phyloP scores from a whole-genome alignment of 2,888 invertebrate species.

The Pristionchus entomophagus region DNA sequence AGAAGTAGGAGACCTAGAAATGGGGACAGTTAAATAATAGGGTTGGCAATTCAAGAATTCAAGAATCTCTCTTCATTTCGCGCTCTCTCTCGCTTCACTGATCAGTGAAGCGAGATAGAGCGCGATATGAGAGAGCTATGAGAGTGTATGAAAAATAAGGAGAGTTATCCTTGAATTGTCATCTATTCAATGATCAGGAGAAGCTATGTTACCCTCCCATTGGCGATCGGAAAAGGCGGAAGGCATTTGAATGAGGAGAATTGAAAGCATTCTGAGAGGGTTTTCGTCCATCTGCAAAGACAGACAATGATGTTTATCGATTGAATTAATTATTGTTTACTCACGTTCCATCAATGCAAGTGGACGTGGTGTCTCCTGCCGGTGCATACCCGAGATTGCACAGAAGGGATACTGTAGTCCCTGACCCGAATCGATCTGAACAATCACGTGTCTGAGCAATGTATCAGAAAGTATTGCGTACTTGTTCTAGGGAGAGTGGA shows the following conservation, averaged over 20 bases:
- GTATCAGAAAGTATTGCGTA: too few relatives aligned
- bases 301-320: too few relatives aligned
- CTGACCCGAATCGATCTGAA: constrained; percentile 1
- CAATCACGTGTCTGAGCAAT: neutral
- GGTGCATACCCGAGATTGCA: constrained; percentile 36
- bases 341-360: constrained; percentile 22
- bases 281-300: constrained; percentile 30
- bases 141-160: too few relatives aligned
- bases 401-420: constrained; percentile 1
- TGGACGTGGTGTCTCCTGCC: constrained; percentile 15
- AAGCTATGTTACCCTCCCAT: constrained; percentile 32
- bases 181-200: too few relatives aligned
- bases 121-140: too few relatives aligned
- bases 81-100: too few relatives aligned
- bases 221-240: constrained; percentile 34
- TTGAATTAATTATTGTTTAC: neutral
- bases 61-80: too few relatives aligned
- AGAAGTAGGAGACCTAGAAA: neutral
- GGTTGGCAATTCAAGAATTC: too few relatives aligned
- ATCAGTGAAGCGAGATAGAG: too few relatives aligned
- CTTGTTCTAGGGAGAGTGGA: neutral
- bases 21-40: too few relatives aligned
- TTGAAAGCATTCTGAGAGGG: neutral
- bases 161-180: too few relatives aligned
- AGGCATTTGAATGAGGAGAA: constrained; percentile 33